Conservation (phyloP, 2,797 vertebrate species). For the Pseudocheirus occidentalis region DNA sequence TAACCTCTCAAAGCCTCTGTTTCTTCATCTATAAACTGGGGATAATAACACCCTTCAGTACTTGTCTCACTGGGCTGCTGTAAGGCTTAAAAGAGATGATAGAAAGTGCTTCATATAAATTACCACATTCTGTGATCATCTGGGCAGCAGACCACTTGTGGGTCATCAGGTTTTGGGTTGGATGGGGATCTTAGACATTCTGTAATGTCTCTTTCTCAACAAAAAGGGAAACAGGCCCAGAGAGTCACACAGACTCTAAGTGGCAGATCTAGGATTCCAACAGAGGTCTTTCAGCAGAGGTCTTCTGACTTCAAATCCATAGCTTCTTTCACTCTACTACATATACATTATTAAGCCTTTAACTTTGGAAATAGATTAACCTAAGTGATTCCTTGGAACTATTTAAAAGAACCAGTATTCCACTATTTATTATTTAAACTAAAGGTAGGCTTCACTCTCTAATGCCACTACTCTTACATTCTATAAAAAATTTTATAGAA, state of each 20-base stretch:
- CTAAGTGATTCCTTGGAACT: slow-evolving; percentile 35
- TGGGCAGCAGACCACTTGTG: neutral
- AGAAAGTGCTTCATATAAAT: neutral
- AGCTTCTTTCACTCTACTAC: neutral
- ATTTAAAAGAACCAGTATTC: neutral
- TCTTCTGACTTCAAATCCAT: neutral
- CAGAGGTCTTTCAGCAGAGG: neutral
- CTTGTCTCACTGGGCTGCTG: neutral
- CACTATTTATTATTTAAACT: slow-evolving; percentile 47
- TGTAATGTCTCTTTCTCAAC: neutral
- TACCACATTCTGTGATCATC: neutral
- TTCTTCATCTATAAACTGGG: neutral
- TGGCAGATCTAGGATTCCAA: neutral
- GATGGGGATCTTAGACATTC: neutral
- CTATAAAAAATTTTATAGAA: slow-evolving; percentile 51
- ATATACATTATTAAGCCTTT: slow-evolving; percentile 59
- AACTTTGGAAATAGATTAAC: neutral
- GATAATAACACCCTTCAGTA: neutral
- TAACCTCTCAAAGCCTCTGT: neutral
- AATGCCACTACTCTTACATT: slow-evolving; percentile 1
- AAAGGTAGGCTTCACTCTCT: slow-evolving; percentile 24
- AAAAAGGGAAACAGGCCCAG: neutral
- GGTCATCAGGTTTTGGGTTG: neutral
- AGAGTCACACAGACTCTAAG: neutral
- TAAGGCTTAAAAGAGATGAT: neutral